These are phyloP conservation scores for Camelus dromedarius DNA, from an alignment of 2,113 vertebrate genomes.

Conservation along the genomic window DNA sequence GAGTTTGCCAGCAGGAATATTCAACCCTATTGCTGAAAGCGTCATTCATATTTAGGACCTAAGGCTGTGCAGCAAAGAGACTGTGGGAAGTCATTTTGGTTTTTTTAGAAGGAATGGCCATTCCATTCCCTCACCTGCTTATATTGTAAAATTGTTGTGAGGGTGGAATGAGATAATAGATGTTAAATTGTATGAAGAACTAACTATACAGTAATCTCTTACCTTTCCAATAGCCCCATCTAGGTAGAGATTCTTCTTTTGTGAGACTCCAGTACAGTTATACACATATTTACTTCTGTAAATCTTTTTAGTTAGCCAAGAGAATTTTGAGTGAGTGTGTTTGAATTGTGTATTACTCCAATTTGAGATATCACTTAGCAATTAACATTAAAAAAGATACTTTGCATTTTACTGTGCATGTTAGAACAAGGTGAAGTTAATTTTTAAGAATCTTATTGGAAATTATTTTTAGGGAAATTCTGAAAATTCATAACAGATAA, in stretches of 20 bases:
- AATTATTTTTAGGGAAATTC: slow-evolving; percentile 39
- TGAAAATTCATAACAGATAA: slow-evolving; percentile 34
- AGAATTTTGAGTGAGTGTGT: slow-evolving; percentile 14
- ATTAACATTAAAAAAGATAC: background rate
- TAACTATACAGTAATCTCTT: background rate
- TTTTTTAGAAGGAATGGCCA: background rate
- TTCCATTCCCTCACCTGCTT: slow-evolving; percentile 1
- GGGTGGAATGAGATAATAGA: slow-evolving; percentile 60
- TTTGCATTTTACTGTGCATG: slow-evolving; percentile 29
- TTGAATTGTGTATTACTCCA: slow-evolving; percentile 39
- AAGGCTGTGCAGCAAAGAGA: background rate
- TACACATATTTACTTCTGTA: background rate
- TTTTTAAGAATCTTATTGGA: slow-evolving; percentile 40
- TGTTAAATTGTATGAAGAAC: background rate
- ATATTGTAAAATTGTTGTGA: slow-evolving; percentile 46
- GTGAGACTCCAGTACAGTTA: background rate
- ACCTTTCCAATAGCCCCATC: slow-evolving; percentile 8
- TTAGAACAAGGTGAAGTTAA: slow-evolving; percentile 12
- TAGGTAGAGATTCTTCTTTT: slow-evolving; percentile 28
- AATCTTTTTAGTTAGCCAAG: background rate
- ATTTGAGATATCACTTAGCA: slow-evolving; percentile 6
- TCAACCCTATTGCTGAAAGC: slow-evolving; percentile 21
- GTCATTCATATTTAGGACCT: background rate
- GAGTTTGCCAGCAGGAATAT: background rate
- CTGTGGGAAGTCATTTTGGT: background rate